Percentiles rank a stretch among this genome's conserved stretches.
Evolutionary conservation across 2,888 invertebrate genomes (phyloP).

Genomic region (Creontiades dilutus): DNA sequence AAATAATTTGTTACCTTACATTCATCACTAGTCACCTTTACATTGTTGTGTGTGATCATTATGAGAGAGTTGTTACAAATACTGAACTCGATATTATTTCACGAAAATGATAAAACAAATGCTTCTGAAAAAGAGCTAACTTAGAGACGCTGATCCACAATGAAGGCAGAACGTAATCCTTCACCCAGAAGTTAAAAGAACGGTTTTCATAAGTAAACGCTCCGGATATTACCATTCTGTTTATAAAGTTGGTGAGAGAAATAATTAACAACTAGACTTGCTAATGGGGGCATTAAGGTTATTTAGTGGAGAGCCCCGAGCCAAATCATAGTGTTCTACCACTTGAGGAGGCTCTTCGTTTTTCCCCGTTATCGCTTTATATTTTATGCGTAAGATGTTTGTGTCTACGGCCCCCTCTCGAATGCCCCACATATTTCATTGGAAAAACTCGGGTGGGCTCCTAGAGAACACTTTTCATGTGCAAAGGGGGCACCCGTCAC

Average conservation of each 20-base stretch:
- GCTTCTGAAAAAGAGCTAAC: no score
- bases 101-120: no score
- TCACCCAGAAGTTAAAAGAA: no score
- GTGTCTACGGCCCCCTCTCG: conserved; percentile 46
- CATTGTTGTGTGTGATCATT: no score
- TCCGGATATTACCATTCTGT: neutral
- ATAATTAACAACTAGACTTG: conserved; percentile 37
- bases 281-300: conserved; percentile 50
- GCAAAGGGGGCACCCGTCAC: conserved; percentile 1
- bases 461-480: conserved; percentile 45
- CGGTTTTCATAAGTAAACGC: neutral
- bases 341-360: neutral
- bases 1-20: no score
- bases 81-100: no score
- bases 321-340: conserved; percentile 60
- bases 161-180: no score
- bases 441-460: neutral
- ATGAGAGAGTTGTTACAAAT: no score
- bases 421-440: conserved; percentile 17
- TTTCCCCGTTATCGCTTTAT: conserved; percentile 7
- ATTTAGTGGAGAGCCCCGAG: conserved; percentile 36
- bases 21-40: no score
- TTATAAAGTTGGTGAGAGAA: neutral
- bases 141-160: no score
- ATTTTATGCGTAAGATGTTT: conserved; percentile 64